A percentile compares a stretch with the other conserved stretches of the same genome.
These are phyloP conservation scores for Salarias fasciatus DNA, from an alignment of 2,797 vertebrate species.

Conservation along the genomic window DNA sequence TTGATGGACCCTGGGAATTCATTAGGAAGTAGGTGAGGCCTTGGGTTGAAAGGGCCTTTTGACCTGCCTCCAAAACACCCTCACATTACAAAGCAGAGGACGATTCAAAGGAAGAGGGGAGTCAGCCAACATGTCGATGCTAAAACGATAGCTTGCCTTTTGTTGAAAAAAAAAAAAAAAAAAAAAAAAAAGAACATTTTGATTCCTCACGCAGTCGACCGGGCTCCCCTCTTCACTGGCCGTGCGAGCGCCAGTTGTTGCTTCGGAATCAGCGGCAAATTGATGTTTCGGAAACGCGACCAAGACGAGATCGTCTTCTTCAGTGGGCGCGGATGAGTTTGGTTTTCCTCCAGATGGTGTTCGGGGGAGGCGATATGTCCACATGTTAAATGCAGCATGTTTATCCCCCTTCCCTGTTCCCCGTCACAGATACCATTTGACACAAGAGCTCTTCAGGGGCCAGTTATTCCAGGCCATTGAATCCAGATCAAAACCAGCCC, in stretches of 20 bases:
- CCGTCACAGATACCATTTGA: constrained; percentile 79
- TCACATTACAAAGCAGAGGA: constrained; percentile 68
- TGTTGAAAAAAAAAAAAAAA: constrained; percentile 21
- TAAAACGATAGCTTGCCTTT: constrained; percentile 9
- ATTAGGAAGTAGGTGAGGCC: constrained; percentile 81
- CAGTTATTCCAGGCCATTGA: constrained; percentile 80
- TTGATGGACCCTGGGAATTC: constrained; percentile 84
- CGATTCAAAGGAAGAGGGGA: constrained; percentile 64
- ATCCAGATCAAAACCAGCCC: constrained; percentile 77
- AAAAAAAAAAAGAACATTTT: constrained; percentile 29
- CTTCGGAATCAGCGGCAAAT: constrained; percentile 5
- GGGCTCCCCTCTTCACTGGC: background rate
- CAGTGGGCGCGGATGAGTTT: constrained; percentile 29
- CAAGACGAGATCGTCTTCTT: constrained; percentile 1
- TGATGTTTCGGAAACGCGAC: constrained; percentile 38
- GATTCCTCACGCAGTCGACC: background rate
- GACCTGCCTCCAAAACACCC: constrained; percentile 73
- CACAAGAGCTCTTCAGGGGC: constrained; percentile 79
- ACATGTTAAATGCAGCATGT: constrained; percentile 75
- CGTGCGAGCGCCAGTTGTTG: constrained; percentile 7
- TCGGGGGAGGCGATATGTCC: constrained; percentile 68
- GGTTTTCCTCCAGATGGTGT: constrained; percentile 70
- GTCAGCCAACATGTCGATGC: constrained; percentile 54
- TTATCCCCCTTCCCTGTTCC: constrained; percentile 73
- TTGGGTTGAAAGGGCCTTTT: constrained; percentile 75